A percentile compares a stretch with the other conserved stretches of the same genome.
These are phyloP conservation scores for Thymelicus lineola DNA, from an alignment of 2,888 invertebrate species.

Conservation along the genomic window DNA sequence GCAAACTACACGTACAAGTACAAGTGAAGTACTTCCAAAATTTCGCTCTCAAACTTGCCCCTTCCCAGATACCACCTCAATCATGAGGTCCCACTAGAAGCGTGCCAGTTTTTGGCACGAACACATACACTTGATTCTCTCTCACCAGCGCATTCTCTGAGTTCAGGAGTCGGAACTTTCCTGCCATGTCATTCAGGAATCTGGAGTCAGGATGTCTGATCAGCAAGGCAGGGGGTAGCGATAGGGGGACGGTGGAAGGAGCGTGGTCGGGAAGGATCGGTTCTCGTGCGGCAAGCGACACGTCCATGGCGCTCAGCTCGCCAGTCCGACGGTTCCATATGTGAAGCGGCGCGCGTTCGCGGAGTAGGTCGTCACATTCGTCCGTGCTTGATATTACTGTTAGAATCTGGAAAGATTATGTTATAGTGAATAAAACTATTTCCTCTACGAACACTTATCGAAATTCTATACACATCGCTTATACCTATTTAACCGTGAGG, in stretches of 20 bases:
- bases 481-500: too few species aligned
- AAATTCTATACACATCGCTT: too few species aligned
- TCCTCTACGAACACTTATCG: too few species aligned
- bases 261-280: too few species aligned
- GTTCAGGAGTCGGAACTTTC: constrained; percentile 1
- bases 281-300: not conserved
- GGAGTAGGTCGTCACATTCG: not conserved
- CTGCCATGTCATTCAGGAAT: not conserved
- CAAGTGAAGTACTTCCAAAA: too few species aligned
- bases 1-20: too few species aligned
- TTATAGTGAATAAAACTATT: too few species aligned
- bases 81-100: not conserved
- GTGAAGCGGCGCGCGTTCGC: not conserved
- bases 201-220: not conserved
- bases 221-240: not conserved
- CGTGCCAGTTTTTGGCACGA: not conserved
- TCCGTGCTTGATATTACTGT: not conserved
- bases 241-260: too few species aligned
- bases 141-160: not conserved
- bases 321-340: not conserved
- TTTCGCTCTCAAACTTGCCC: too few species aligned
- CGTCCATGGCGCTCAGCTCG: not conserved
- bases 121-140: not conserved
- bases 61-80: not conserved
- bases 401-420: not conserved